Base-by-base conservation (phyloP, 2,113 vertebrate genomes). In the Corvus hawaiiensis region DNA sequence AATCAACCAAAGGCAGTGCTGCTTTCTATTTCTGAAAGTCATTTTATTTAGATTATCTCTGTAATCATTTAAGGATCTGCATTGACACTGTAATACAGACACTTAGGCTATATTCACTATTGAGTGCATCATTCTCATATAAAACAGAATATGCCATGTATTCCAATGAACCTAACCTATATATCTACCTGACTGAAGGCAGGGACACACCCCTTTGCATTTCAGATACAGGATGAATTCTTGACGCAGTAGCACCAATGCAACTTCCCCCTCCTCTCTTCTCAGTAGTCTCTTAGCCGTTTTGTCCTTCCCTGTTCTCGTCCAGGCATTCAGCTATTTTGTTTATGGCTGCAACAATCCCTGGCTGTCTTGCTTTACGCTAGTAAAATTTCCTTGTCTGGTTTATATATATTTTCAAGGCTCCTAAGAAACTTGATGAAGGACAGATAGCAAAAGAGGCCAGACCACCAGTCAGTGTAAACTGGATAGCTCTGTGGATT, bases 381-480 rank as follows among this genome's bases (percentile, higher is more conserved):
- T 55, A 64, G 15, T 37, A 87, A 55, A 62, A 96, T 37, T 52
- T 61, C 69, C 17, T 78, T 72, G 33, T 80, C 69, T 91, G 43
- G 33, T 83, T 96, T 87, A 83, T 49, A 87, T 33, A 20, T 66
- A 35, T 68, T 87, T 93, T 76, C 58, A 79, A 1, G 62, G 4
- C 11, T 91, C 41, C 71, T 66, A 89, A 94, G 89, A 81, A 88
- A 35, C 23, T 76, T 89, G 49, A 87, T 95, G 84, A 96, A 96
- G 87, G 78, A 87, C 74, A 90, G 55, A 90, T 16, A 95, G 71
- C 24, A 88, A 90, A 94, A 80, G 58, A 85, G 21, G 21, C 67
- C 78, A 94, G 72, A 93, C 72, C 55, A 85, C 39, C 43, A 96
- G 67, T 32, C 59, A 66, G 13, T 68, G 59, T 77, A 94, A 94